These are phyloP conservation scores for Hyalella azteca DNA, from an alignment of 2,888 invertebrate genomes.

Conservation along the genomic window DNA sequence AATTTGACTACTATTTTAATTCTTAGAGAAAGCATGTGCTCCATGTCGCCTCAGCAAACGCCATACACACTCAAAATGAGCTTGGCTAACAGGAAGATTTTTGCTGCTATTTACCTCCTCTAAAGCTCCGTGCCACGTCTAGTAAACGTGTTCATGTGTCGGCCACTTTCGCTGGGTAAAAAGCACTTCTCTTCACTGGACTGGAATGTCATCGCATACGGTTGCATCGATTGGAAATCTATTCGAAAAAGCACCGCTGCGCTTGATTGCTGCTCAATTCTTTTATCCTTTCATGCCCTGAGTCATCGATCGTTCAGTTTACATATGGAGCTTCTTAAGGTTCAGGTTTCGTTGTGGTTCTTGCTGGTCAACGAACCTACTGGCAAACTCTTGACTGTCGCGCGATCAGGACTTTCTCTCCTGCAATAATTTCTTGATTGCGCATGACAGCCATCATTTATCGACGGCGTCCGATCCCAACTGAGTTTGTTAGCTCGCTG, in stretches of 20 bases:
- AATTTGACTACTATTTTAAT: too few species aligned
- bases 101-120: too few species aligned
- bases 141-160: too few species aligned
- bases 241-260: not conserved
- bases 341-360: not conserved
- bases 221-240: not conserved
- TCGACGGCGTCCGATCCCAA: conserved; percentile 6
- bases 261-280: conserved; percentile 3
- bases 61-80: too few species aligned
- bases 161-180: not conserved
- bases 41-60: too few species aligned
- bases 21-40: too few species aligned
- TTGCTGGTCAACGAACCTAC: not conserved
- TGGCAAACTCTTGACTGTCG: not conserved
- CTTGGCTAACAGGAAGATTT: too few species aligned
- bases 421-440: conserved; percentile 11
- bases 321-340: conserved; percentile 16
- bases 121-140: too few species aligned
- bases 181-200: not conserved
- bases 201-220: not conserved
- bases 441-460: not conserved
- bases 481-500: conserved; percentile 14
- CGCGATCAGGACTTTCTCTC: conserved; percentile 12
- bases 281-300: not conserved
- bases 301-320: not conserved